These are phyloP conservation scores for Oegoconia quadripuncta DNA, from an alignment of 2,888 invertebrate species.

Conservation along the genomic window DNA sequence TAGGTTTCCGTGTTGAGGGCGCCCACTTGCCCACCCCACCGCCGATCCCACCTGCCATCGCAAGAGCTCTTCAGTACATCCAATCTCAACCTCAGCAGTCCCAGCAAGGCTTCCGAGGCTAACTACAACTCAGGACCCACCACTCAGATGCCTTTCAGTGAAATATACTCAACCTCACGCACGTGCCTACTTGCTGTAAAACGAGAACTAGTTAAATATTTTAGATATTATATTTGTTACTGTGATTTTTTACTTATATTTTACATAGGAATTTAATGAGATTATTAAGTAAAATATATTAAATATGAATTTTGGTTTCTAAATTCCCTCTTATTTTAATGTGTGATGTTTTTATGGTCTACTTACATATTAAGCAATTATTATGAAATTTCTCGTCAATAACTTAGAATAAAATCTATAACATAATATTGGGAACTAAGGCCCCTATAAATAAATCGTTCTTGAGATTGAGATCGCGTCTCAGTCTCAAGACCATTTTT, in stretches of 20 bases:
- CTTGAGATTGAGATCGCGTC: too few species aligned
- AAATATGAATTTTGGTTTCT: too few species aligned
- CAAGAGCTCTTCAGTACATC: constrained; percentile 70
- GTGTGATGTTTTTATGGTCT: too few species aligned
- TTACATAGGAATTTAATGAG: constrained; percentile 41
- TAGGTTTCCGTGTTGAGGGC: constrained; percentile 81
- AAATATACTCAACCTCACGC: constrained; percentile 14
- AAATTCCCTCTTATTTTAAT: too few species aligned
- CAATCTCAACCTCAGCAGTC: constrained; percentile 52
- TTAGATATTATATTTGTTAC: constrained; percentile 50
- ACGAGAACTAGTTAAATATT: constrained; percentile 32
- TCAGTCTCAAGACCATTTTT: too few species aligned
- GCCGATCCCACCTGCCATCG: constrained; percentile 80
- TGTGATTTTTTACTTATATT: constrained; percentile 73
- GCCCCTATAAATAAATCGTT: too few species aligned
- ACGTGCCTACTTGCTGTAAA: constrained; percentile 29
- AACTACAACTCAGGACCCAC: constrained; percentile 19
- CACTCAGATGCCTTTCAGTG: constrained; percentile 1
- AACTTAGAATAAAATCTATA: too few species aligned
- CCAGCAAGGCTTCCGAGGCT: constrained; percentile 60
- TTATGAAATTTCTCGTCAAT: too few species aligned
- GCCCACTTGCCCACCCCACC: constrained; percentile 82
- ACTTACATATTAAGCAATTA: too few species aligned
- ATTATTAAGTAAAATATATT: constrained; percentile 26
- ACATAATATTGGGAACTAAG: too few species aligned